A percentile compares a stretch with the other conserved stretches of the same genome.
Conservation (phyloP, 2,888 invertebrate genomes). For the Drosophila mimica region DNA sequence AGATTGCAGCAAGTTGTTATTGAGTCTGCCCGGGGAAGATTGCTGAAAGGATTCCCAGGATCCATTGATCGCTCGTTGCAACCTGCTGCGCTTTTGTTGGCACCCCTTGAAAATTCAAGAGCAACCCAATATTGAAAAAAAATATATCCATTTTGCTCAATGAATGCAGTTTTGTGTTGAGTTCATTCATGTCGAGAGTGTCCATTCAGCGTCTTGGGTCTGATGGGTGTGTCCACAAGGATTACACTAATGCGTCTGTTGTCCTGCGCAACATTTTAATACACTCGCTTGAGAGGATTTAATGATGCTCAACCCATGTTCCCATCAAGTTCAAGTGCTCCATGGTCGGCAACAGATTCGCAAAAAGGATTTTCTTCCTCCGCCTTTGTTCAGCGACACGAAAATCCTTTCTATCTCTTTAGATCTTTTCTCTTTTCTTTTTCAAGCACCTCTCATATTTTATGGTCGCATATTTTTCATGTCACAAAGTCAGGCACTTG, state of each 20-base stretch:
- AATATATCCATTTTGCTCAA: slow-evolving; percentile 41
- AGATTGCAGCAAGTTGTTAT: slow-evolving; percentile 61
- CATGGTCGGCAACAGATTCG: slow-evolving; percentile 69
- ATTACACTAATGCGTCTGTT: slow-evolving; percentile 77
- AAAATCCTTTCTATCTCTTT: slow-evolving; percentile 66
- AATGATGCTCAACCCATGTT: slow-evolving; percentile 75
- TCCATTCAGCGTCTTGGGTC: slow-evolving; percentile 43
- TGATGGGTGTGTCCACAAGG: slow-evolving; percentile 71
- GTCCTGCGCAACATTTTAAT: slow-evolving; percentile 73
- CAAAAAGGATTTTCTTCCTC: slow-evolving; percentile 72
- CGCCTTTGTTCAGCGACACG: slow-evolving; percentile 33
- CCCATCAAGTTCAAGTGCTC: slow-evolving; percentile 74
- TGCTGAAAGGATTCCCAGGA: slow-evolving; percentile 70
- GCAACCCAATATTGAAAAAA: slow-evolving; percentile 21
- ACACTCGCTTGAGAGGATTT: slow-evolving; percentile 72
- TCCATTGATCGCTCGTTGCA: slow-evolving; percentile 41
- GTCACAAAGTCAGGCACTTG: slow-evolving; percentile 73
- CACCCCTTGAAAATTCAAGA: slow-evolving; percentile 37
- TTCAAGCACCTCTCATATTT: slow-evolving; percentile 71
- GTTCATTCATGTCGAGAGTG: slow-evolving; percentile 50
- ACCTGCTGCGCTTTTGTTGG: slow-evolving; percentile 70
- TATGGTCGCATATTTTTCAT: slow-evolving; percentile 57
- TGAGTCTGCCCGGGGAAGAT: slow-evolving; percentile 9
- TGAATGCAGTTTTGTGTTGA: slow-evolving; percentile 50
- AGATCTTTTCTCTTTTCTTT: background rate